Percentiles rank a stretch among this genome's conserved stretches.
These are phyloP conservation scores for Scaptomyza tumidula DNA, from an alignment of 2,888 invertebrate genomes.

Conservation along the genomic window DNA sequence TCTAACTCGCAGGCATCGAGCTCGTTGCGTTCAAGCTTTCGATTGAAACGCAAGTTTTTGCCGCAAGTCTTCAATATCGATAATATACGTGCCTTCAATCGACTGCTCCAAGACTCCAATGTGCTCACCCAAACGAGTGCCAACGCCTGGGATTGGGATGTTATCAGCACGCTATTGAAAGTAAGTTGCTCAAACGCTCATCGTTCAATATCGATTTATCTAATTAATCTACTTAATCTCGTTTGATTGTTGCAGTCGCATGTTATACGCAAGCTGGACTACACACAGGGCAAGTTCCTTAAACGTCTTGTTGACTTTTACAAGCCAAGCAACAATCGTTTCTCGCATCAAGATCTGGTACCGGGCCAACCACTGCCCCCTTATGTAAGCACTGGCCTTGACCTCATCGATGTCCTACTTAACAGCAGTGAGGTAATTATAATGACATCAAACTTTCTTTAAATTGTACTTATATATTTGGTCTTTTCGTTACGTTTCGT, in stretches of 20 bases:
- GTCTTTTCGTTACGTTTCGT: too few species aligned
- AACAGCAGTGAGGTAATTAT: constrained; percentile 79
- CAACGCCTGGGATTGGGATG: constrained; percentile 95
- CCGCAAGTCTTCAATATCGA: constrained; percentile 85
- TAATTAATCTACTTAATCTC: not conserved
- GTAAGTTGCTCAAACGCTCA: constrained; percentile 85
- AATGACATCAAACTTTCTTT: too few species aligned
- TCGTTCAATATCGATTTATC: not conserved
- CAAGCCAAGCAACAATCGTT: constrained; percentile 94
- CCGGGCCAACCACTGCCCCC: constrained; percentile 81
- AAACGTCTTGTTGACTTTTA: constrained; percentile 93
- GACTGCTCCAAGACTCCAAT: constrained; percentile 91
- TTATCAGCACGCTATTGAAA: constrained; percentile 93
- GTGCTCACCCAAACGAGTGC: constrained; percentile 93
- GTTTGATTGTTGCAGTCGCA: constrained; percentile 78
- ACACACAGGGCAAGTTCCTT: constrained; percentile 86
- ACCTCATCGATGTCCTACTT: constrained; percentile 83
- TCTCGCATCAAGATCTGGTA: constrained; percentile 92
- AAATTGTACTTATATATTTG: too few species aligned
- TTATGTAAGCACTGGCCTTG: constrained; percentile 83
- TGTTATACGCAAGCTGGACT: constrained; percentile 87
- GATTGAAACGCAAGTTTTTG: constrained; percentile 84
- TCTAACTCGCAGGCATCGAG: constrained; percentile 80
- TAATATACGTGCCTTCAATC: constrained; percentile 86
- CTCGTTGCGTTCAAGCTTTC: constrained; percentile 82